Conservation (phyloP, 1,140 invertebrate genomes). For the Diabrotica undecimpunctata region DNA sequence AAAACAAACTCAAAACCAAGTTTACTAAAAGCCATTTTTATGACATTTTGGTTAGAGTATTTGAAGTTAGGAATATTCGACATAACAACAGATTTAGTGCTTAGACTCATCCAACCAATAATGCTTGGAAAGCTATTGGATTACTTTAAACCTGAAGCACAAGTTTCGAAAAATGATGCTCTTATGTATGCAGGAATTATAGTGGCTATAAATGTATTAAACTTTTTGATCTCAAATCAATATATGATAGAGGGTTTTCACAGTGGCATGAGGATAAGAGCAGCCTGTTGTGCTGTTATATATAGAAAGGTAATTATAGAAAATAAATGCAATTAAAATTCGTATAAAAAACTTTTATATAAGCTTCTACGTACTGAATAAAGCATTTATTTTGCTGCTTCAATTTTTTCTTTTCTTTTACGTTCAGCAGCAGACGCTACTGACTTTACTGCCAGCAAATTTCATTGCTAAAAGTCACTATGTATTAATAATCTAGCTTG, state of each 20-base stretch:
- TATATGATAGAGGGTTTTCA: constrained; percentile 58
- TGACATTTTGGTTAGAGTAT: constrained; percentile 47
- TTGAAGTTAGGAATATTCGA: constrained; percentile 34
- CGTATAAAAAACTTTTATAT: no score
- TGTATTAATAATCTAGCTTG: no score
- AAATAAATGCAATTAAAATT: no score
- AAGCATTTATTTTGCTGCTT: no score
- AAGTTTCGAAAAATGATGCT: constrained; percentile 45
- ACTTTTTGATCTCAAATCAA: constrained; percentile 57
- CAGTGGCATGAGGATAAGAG: constrained; percentile 57
- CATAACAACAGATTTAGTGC: constrained; percentile 32
- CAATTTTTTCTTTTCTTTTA: no score
- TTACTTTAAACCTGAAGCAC: constrained; percentile 49
- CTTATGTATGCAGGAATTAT: constrained; percentile 56
- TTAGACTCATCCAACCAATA: constrained; percentile 48
- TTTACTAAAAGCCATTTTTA: constrained; percentile 44
- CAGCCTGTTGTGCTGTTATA: constrained; percentile 63
- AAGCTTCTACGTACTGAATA: no score
- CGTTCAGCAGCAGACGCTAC: no score
- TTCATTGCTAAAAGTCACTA: no score
- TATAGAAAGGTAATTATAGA: constrained; percentile 57
- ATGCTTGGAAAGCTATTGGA: constrained; percentile 52
- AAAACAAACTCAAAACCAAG: constrained; percentile 35
- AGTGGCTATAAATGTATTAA: constrained; percentile 51
- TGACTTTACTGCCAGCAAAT: no score